A percentile compares a stretch with the other conserved stretches of the same genome.
These are phyloP conservation scores for Centropus bengalensis DNA, from an alignment of 2,113 vertebrate genomes.

Conservation along the genomic window DNA sequence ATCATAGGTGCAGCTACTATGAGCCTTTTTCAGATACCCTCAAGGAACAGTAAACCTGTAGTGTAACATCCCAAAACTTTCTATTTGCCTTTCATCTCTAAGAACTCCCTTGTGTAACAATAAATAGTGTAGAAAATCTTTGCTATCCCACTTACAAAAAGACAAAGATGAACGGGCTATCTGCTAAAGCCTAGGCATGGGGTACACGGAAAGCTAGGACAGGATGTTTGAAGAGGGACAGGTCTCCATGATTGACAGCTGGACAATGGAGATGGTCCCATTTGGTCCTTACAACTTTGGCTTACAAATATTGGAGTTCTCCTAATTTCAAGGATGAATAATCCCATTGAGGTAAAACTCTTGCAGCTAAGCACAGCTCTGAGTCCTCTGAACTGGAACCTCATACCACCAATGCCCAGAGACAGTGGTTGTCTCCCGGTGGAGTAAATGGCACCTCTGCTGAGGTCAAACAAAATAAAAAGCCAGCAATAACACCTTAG, in stretches of 20 bases:
- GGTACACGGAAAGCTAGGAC: background rate
- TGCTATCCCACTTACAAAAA: background rate
- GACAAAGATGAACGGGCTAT: background rate
- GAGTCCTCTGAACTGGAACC: background rate
- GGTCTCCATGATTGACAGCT: background rate
- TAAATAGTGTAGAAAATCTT: background rate
- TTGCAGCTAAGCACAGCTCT: background rate
- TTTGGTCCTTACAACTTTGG: background rate
- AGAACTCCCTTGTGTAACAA: background rate
- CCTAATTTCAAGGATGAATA: background rate
- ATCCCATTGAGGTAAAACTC: background rate
- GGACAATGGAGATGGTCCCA: background rate
- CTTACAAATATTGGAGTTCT: background rate
- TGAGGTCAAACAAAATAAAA: background rate
- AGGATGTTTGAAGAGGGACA: background rate
- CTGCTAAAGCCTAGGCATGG: background rate
- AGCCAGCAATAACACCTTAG: background rate
- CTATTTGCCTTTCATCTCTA: background rate
- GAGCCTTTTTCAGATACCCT: background rate
- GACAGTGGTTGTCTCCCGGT: background rate
- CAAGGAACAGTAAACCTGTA: background rate
- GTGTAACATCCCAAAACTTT: background rate
- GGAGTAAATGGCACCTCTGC: background rate
- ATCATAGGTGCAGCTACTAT: background rate
- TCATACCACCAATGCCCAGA: background rate